These are phyloP conservation scores for Melitaea athalia DNA, from an alignment of 2,888 invertebrate genomes.

Conservation along the genomic window DNA sequence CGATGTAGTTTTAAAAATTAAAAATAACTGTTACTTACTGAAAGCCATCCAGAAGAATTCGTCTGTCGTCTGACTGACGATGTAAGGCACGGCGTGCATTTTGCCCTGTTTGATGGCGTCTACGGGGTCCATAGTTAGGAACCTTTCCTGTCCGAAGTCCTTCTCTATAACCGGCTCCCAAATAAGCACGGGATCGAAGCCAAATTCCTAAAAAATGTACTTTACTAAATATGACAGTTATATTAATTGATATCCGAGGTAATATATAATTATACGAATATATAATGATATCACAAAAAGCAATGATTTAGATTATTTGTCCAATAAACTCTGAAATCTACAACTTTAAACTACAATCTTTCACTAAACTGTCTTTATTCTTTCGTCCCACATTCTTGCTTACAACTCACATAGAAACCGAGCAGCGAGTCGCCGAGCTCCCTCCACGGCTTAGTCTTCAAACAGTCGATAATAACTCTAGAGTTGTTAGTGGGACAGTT, in stretches of 20 bases:
- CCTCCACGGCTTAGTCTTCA: slow-evolving; percentile 74
- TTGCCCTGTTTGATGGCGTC: slow-evolving; percentile 80
- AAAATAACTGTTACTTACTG: slow-evolving; percentile 76
- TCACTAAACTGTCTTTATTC: no score
- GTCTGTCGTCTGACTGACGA: slow-evolving; percentile 85
- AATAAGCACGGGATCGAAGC: slow-evolving; percentile 75
- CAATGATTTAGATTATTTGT: no score
- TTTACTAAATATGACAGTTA: no score
- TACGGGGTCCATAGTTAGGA: slow-evolving; percentile 84
- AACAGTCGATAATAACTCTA: slow-evolving; percentile 81
- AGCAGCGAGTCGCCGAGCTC: slow-evolving; percentile 74
- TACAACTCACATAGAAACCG: slow-evolving; percentile 67
- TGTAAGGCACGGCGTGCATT: slow-evolving; percentile 84
- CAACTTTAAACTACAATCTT: no score
- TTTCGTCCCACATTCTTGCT: no score
- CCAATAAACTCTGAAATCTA: no score
- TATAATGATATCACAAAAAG: no score
- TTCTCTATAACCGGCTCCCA: slow-evolving; percentile 86
- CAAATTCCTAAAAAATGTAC: slow-evolving; percentile 70
- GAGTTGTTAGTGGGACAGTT: slow-evolving; percentile 81
- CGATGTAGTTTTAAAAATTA: no score
- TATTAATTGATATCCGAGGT: no score
- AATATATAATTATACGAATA: no score
- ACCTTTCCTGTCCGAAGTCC: slow-evolving; percentile 85
- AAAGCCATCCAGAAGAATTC: slow-evolving; percentile 85